phyloP scores from a whole-genome alignment of 1,140 invertebrate species.

The Drosophila seguyi region DNA sequence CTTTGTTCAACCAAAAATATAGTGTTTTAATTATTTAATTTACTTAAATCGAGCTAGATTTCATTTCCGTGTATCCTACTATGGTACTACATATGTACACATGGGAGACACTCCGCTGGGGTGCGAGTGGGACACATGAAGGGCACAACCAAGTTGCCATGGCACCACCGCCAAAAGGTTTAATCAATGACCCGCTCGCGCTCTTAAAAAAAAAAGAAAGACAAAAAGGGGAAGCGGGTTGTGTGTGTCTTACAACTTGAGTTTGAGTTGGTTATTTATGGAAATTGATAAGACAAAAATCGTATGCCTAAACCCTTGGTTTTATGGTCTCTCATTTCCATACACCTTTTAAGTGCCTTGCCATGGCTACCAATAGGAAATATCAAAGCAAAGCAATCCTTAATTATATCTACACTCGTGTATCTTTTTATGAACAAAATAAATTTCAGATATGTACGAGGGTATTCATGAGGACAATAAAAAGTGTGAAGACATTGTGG shows the following conservation, averaged over 20 bases:
- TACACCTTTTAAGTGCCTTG: conserved; percentile 40
- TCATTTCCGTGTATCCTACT: neutral
- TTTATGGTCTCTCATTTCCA: conserved; percentile 58
- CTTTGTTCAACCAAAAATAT: neutral
- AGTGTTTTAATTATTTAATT: neutral
- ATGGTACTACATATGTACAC: neutral
- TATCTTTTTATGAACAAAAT: conserved; percentile 6
- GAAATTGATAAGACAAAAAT: conserved; percentile 70
- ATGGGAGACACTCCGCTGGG: neutral
- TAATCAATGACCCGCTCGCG: conserved; percentile 63
- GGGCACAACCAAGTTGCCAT: conserved; percentile 67
- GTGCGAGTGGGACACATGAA: conserved; percentile 39
- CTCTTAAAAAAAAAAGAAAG: neutral
- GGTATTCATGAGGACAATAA: conserved; percentile 13
- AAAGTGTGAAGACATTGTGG: conserved; percentile 21
- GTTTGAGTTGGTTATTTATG: conserved; percentile 65
- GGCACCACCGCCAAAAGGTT: conserved; percentile 60
- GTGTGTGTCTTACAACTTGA: conserved; percentile 33
- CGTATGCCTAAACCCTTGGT: conserved; percentile 27
- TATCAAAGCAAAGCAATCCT: conserved; percentile 20
- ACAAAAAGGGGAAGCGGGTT: neutral
- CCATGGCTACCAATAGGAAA: conserved; percentile 36
- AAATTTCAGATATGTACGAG: conserved; percentile 3
- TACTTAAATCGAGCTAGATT: neutral
- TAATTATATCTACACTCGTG: conserved; percentile 17